These are phyloP conservation scores for Hydraecia micacea DNA, from an alignment of 2,888 invertebrate genomes.

Conservation along the genomic window DNA sequence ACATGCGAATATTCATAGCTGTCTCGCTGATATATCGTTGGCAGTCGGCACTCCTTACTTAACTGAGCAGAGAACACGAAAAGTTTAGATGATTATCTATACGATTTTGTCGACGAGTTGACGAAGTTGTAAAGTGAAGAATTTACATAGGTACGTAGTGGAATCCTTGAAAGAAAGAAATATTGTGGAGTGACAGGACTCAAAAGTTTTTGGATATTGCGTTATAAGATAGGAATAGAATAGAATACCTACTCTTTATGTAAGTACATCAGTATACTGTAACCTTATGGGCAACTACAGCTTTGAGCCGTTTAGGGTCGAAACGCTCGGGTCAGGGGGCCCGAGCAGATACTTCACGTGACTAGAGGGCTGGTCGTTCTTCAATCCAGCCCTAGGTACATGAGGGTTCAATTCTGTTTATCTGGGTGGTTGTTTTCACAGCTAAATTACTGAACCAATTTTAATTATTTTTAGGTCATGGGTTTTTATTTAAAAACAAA, in stretches of 20 bases:
- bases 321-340: too few relatives aligned
- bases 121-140: constrained; percentile 19
- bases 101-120: constrained; percentile 40
- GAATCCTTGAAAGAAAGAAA: neutral
- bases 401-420: too few relatives aligned
- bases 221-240: neutral
- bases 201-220: neutral
- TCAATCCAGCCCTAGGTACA: too few relatives aligned
- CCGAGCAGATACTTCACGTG: too few relatives aligned
- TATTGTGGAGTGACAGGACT: neutral
- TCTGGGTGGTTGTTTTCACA: too few relatives aligned
- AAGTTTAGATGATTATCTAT: constrained; percentile 48
- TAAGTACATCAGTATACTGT: too few relatives aligned
- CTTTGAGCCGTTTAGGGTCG: too few relatives aligned
- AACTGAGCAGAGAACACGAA: constrained; percentile 17
- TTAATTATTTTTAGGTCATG: too few relatives aligned
- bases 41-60: constrained; percentile 12
- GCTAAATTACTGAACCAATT: neutral
- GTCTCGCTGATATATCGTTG: constrained; percentile 31
- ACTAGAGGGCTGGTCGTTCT: too few relatives aligned
- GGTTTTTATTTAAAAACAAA: too few relatives aligned
- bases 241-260: too few relatives aligned
- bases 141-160: neutral
- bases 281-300: too few relatives aligned
- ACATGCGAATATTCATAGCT: constrained; percentile 46